phyloP scores from a whole-genome alignment of 2,113 vertebrate genomes.

The Corythornis madagascariensis region DNA sequence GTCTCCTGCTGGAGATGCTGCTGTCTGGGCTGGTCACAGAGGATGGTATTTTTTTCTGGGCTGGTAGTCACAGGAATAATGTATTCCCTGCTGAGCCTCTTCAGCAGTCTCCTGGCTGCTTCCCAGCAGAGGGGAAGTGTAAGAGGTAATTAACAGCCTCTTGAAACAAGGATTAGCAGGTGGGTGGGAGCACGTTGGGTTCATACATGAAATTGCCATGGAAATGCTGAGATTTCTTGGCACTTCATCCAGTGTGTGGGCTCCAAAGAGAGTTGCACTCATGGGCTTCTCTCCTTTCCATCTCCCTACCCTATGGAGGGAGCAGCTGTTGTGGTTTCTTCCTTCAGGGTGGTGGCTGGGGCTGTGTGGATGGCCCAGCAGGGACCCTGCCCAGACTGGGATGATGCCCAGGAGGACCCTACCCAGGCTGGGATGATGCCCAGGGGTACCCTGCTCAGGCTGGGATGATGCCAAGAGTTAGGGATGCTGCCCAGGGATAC shows the following conservation, averaged over 20 bases:
- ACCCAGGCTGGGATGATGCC: fast-evolving
- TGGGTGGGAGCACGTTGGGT: slow-evolving; percentile 63
- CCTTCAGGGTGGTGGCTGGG: not conserved
- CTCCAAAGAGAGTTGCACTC: slow-evolving; percentile 52
- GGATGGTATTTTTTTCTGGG: not conserved
- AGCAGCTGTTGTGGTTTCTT: not conserved
- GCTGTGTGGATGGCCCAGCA: not conserved
- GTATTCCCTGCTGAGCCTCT: slow-evolving; percentile 38
- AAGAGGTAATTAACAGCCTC: slow-evolving; percentile 65
- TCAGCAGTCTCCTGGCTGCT: slow-evolving; percentile 26
- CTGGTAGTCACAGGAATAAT: slow-evolving; percentile 25
- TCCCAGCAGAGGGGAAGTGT: slow-evolving; percentile 52
- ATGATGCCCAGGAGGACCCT: no score
- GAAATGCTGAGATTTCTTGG: slow-evolving; percentile 68
- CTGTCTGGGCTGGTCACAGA: slow-evolving; percentile 26
- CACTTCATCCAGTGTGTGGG: slow-evolving; percentile 56
- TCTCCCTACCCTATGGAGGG: not conserved
- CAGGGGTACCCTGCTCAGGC: no score
- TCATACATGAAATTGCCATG: slow-evolving; percentile 66
- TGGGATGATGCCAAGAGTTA: not conserved
- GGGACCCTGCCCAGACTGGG: not conserved
- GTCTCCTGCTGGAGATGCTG: not conserved
- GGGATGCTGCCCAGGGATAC: no score
- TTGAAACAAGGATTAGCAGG: slow-evolving; percentile 60
- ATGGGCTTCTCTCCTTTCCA: slow-evolving; percentile 4